These are phyloP conservation scores for Leptopilina drosophilae DNA, from an alignment of 2,888 invertebrate genomes.

Conservation along the genomic window DNA sequence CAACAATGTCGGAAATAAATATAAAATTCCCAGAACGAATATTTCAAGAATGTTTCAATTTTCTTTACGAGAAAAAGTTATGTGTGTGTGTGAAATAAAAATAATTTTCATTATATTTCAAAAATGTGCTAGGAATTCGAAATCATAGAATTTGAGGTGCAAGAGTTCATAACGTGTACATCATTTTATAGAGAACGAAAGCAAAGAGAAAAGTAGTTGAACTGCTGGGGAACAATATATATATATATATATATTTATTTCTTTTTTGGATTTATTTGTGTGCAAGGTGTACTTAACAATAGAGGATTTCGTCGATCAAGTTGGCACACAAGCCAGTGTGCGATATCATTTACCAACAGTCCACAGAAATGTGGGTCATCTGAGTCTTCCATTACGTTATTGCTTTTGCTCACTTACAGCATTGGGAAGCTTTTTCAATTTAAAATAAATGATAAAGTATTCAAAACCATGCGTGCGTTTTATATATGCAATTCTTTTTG, in stretches of 20 bases:
- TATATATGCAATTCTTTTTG: neutral
- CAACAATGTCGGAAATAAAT: neutral
- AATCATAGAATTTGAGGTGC: neutral
- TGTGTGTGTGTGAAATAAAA: neutral
- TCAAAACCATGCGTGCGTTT: slow-evolving; percentile 13
- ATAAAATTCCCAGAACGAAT: neutral
- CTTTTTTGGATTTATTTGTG: neutral
- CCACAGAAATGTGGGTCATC: slow-evolving; percentile 24
- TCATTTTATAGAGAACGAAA: neutral
- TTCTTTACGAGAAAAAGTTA: neutral
- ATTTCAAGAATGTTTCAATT: neutral
- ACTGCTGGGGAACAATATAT: neutral
- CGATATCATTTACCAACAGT: slow-evolving; percentile 5
- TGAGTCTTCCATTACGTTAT: slow-evolving; percentile 26
- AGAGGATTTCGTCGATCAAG: slow-evolving; percentile 14
- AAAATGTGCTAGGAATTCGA: slow-evolving; percentile 7
- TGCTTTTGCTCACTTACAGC: slow-evolving; percentile 7
- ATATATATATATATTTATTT: no score
- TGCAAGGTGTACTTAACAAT: neutral
- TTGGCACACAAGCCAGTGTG: neutral
- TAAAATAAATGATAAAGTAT: slow-evolving; percentile 21
- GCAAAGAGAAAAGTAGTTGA: slow-evolving; percentile 14
- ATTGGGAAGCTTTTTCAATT: slow-evolving; percentile 9
- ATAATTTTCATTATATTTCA: neutral
- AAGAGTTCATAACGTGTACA: neutral